Evolutionary conservation across 2,797 vertebrate genomes (phyloP).

Genomic region (Cossypha dichroa): DNA sequence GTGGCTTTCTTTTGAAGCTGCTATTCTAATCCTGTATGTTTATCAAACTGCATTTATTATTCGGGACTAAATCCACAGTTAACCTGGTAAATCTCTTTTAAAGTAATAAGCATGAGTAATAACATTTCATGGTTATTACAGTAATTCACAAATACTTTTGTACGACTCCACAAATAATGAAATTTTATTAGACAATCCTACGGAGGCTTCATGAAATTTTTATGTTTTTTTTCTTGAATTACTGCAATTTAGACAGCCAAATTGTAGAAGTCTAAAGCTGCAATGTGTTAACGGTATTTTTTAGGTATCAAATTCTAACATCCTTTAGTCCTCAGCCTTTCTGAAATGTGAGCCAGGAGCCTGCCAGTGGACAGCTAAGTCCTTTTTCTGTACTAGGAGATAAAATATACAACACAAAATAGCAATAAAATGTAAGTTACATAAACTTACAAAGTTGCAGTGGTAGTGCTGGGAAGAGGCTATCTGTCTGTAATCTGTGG

Average conservation of each 20-base stretch:
- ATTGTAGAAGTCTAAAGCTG: neutral
- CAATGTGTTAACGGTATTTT: neutral
- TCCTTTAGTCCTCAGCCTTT: neutral
- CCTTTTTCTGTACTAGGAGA: neutral
- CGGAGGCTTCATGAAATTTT: neutral
- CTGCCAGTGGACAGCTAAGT: neutral
- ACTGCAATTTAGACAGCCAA: neutral
- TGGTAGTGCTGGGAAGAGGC: neutral
- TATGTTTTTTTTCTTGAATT: neutral
- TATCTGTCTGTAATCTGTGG: neutral
- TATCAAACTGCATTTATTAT: neutral
- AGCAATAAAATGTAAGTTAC: neutral
- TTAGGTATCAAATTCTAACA: neutral
- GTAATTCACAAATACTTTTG: neutral
- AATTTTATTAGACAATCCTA: constrained; percentile 4
- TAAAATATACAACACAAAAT: accelerated
- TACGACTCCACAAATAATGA: neutral
- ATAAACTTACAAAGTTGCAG: neutral
- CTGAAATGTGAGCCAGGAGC: neutral
- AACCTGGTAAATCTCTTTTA: neutral
- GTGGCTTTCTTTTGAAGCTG: neutral
- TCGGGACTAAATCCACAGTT: neutral
- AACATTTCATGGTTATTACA: neutral
- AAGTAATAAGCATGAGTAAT: neutral
- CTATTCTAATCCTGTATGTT: neutral